Base-by-base conservation (phyloP, 2,113 vertebrate species). In the Chlorocebus sabaeus region DNA sequence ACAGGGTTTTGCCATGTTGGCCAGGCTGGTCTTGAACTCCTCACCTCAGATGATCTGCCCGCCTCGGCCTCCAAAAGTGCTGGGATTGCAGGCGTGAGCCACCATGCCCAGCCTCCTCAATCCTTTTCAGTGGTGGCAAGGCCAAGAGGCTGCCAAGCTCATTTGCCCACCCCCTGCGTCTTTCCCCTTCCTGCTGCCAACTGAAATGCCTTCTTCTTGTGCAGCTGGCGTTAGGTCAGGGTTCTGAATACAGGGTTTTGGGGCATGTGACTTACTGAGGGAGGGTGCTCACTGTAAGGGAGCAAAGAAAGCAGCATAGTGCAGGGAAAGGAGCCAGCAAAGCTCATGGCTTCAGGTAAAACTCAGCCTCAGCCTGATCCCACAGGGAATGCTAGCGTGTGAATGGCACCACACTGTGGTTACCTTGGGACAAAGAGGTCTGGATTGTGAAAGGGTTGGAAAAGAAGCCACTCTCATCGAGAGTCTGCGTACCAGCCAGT, bases 121-220 rank as follows among this genome's bases (percentile, higher is more conserved):
- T 27, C 2, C 61, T 64, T 30, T 96, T 95, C 84, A 93, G 93
- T 67, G 0, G 0, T 25, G 95, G 84, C 89, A 98, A 96, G 89
- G 92, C 72, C 55, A n/a, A 16, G 45, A 0, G 8, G 5, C 82
- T 73, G 81, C 75, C 90, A 1, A 76, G 72, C 50, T 57, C 1
- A 3, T 50, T 73, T 80, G 76, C 6, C 76, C 52, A n/a, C 16
- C 9, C 0, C 0, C 32, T 20, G 32, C 6, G 0, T 27, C 52
- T n/a, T 38, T 16, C 11, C 23, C 14, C 48, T 57, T 38, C n/a
- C 80, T 57, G 38, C 70, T 32, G 86, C 68, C 2, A 2, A 1
- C 0, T 32, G 76, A 68, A 68, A 68, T 35, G 32, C 64, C 70
- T 32, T 16, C 43, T 48, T 12, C 75, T 48, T 13, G 43, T 30